Conservation (phyloP, 2,113 vertebrate genomes). For the Polypterus senegalus region DNA sequence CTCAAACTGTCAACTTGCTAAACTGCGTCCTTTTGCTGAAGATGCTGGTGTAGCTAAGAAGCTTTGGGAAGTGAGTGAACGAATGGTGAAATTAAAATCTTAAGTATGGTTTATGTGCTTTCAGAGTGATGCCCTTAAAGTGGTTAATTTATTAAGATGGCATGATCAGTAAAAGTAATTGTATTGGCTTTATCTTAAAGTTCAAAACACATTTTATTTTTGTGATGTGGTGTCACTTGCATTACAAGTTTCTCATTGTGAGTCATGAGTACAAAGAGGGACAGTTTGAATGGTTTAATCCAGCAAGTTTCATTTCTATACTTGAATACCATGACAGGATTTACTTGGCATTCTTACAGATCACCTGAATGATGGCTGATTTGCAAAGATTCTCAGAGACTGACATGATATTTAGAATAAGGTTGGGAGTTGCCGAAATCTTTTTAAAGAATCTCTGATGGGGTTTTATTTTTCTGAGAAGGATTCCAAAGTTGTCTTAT, state of each 20-base stretch:
- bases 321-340: too few species aligned
- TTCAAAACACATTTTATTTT: not conserved
- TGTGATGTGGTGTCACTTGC: not conserved
- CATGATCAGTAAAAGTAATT: too few species aligned
- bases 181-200: not conserved
- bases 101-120: slow-evolving; percentile 10
- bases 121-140: not conserved
- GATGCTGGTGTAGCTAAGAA: slow-evolving; percentile 56
- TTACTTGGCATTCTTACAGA: too few species aligned
- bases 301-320: too few species aligned
- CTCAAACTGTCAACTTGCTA: slow-evolving; percentile 38
- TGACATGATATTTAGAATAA: too few species aligned
- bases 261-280: not conserved
- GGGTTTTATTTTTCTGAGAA: too few species aligned
- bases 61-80: slow-evolving; percentile 62
- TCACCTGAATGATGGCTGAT: too few species aligned
- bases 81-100: slow-evolving; percentile 46
- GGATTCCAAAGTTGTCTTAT: too few species aligned
- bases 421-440: too few species aligned
- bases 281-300: not conserved
- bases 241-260: not conserved
- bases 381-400: too few species aligned
- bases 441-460: too few species aligned
- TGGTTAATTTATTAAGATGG: not conserved
- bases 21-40: slow-evolving; percentile 44